Conservation (phyloP, 1,140 invertebrate species). For the Zaprionus lachaisei region DNA sequence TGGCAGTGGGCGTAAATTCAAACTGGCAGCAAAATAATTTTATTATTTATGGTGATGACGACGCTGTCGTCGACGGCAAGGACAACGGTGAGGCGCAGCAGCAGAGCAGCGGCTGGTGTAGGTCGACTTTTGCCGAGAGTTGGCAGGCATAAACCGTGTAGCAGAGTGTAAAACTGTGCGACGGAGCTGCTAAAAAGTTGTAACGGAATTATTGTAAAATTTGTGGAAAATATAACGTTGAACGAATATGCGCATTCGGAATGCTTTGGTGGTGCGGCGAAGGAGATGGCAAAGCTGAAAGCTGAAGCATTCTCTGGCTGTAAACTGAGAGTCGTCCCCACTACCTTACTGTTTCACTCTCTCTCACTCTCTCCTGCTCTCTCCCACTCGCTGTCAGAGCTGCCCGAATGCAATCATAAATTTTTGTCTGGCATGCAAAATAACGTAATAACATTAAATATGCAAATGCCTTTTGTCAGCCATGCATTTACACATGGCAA, state of each 20-base stretch:
- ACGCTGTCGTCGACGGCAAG: constrained; percentile 26
- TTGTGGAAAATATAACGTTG: constrained; percentile 61
- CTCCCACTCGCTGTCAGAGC: neutral
- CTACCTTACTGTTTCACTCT: no score
- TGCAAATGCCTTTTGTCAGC: constrained; percentile 83
- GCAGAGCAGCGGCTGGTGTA: neutral
- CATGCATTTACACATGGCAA: constrained; percentile 76
- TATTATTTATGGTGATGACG: constrained; percentile 80
- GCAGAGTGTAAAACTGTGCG: constrained; percentile 18
- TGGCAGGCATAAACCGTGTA: neutral
- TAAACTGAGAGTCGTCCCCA: no score
- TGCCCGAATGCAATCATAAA: constrained; percentile 79
- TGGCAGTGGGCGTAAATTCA: constrained; percentile 69
- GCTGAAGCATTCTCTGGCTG: neutral
- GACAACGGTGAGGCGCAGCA: constrained; percentile 1
- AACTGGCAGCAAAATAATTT: constrained; percentile 80
- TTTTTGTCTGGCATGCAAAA: constrained; percentile 80
- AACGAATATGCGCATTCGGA: constrained; percentile 58
- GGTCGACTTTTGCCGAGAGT: neutral
- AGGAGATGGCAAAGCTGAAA: constrained; percentile 29
- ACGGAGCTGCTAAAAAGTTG: constrained; percentile 65
- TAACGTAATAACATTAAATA: constrained; percentile 84
- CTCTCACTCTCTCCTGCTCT: neutral
- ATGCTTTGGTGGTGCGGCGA: constrained; percentile 13
- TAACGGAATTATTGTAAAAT: constrained; percentile 75